A percentile compares a stretch with the other conserved stretches of the same genome.
Conservation (phyloP, 2,113 vertebrate species). For the Sinocyclocheilus maitianheensis region DNA sequence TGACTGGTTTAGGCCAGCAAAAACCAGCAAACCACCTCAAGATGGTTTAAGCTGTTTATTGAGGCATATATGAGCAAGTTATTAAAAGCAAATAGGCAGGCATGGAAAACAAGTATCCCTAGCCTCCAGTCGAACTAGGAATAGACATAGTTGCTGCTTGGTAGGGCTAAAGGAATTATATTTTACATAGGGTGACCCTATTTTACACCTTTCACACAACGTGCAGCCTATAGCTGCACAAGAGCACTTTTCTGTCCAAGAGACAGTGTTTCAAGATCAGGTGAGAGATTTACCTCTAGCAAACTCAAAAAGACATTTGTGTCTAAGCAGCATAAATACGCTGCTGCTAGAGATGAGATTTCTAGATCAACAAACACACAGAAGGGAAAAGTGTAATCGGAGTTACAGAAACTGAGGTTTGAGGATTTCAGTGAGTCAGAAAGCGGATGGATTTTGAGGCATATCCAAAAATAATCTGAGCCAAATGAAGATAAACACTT, state of each 20-base stretch:
- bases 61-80: not conserved
- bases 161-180: not conserved
- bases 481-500: constrained; percentile 15
- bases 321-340: constrained; percentile 2
- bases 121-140: not conserved
- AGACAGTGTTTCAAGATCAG: constrained; percentile 26
- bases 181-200: not conserved
- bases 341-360: not conserved
- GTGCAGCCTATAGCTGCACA: constrained; percentile 49
- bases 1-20: not conserved
- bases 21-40: not conserved
- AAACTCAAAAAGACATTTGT: not conserved
- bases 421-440: constrained; percentile 61
- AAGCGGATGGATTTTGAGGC: not conserved
- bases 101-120: not conserved
- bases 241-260: constrained; percentile 3
- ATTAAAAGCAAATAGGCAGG: constrained; percentile 10
- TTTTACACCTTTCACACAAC: not conserved
- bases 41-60: not conserved
- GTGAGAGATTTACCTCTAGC: not conserved
- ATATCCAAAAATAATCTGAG: not conserved
- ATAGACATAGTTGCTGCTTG: not conserved
- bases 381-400: constrained; percentile 61
- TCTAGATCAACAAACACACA: constrained; percentile 36
- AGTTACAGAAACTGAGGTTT: constrained; percentile 62